Base-by-base conservation (phyloP, 1,140 invertebrate genomes). In the Danaus plexippus region DNA sequence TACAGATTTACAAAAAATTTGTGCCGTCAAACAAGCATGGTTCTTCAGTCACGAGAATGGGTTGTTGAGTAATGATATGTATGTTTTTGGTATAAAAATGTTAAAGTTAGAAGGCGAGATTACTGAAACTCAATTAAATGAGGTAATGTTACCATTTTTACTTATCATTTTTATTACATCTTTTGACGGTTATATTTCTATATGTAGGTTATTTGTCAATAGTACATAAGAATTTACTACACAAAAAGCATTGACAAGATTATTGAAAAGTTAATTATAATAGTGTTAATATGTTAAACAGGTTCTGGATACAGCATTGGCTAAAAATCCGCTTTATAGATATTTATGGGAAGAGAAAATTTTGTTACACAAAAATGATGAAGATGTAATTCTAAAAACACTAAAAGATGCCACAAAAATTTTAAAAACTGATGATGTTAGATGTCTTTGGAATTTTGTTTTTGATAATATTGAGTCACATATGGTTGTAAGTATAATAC, bases 271-370 rank as follows among this genome's bases (percentile, higher is more conserved):
- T 62, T 57, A 49, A 45, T 54, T 47, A 32, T 6, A 32, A 22
- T 2, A 32, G 7, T 32, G 22, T 32, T 8, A 32, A 32, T 32
- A 32, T 32, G 22, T 32, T 54, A 64, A 67, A 55, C 55, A 86
- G 83, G 69, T 86, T 46, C 57, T 86, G 32, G 69, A 86, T 53
- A 22, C 56, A 49, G 80, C 74, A 41, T 13, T 71, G 44, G 65
- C 56, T 41, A 73, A 63, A 57, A 82, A 78, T 63, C 71, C 78
- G 32, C 59, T 71, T 54, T 65, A 68, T 10, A 69, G 50, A 49
- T 61, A 56, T 53, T 52, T 83, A 45, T 86, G 83, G 83, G 71
- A 80, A 61, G 74, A 86, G 54, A 80, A 79, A 42, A 13, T 86
- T 11, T 43, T 76, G 18, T 50, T 80, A 7, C 67, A 62, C 47